Base-by-base conservation (phyloP, 2,113 vertebrate species). In the Aix galericulata region DNA sequence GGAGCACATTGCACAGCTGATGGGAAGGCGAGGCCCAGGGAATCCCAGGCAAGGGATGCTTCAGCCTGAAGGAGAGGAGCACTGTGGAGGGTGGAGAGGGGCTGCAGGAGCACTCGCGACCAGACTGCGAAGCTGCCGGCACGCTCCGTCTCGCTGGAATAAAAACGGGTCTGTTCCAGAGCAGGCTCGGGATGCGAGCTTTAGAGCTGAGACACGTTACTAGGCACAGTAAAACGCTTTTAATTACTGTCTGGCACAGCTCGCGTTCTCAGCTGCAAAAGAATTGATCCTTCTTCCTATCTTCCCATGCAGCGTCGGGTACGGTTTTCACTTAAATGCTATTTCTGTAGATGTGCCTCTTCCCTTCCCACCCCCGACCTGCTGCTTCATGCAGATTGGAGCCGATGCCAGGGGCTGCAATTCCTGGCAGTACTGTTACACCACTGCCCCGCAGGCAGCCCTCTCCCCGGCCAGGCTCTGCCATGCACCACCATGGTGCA, bases 401-500 rank as follows among this genome's bases (percentile, higher is more conserved):
- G 32, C 22, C 0, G 11, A 8, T 0, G 40, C 87, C 77, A 29
- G n/a, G 6, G 67, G 80, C 69, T 27, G 66, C 10, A 3, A 34
- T 40, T 32, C 17, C 48, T 20, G 31, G 74, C 69, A 50, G 76
- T 48, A 20, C 46, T 22, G 46, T 48, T 48, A 48, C 46, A 48
- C 46, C 46, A 48, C 46, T 11, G 46, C 46, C 20, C 9, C 11
- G 17, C 22, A 5, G 16, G 38, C 53, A 8, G 48, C 26, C 46
- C 46, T 46, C 46, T 46, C 10, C 67, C 26, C 16, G 0, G 13
- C 2, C n/a, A 44, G 40, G 67, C 10, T 4, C 78, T 3, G 44
- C 14, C 3, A 1, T 0, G 20, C 0, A 0, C 40, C 10, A 14
- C 48, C 38, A 12, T 7, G 10, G 0, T 10, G 60, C 53, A 26